Evolutionary conservation across 2,888 invertebrate species (phyloP), one percentile per base, ranked within the genome.

Genomic region (Mimachlamys varia): DNA sequence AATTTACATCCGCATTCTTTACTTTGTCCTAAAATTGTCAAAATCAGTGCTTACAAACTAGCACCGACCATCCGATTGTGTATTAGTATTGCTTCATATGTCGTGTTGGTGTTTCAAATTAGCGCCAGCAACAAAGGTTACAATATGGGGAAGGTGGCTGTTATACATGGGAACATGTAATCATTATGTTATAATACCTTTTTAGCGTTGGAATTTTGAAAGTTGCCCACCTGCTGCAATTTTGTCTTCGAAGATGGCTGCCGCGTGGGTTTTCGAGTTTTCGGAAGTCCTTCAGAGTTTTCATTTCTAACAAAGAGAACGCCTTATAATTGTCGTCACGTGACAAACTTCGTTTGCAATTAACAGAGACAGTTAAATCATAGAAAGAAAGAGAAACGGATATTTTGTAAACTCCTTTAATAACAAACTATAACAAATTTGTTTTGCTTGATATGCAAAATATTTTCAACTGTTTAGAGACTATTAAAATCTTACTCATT

Each of bases 231-330:
- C 76, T 76, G 76, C 76, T 76, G 76, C 76, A 76, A 76, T 76
- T 76, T 76, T 27, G 76, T 89, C 89, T 50, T 89, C 33, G 58
- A 90, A 90, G 27, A 90, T 90, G 90, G 90, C 90, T 55, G 87
- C 90, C 88, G 90, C 90, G 90, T 90, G 90, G 90, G 90, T 90
- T 49, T 55, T 88, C 76, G 33, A 76, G 10, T 76, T 76, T 76
- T 76, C 76, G 76, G 76, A 76, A 76, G 27, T 33, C 76, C 76
- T 76, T 76, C 33, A 33, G 76, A 76, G 76, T 76, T 76, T 76
- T 33, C 76, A 33, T 76, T 76, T 76, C 27, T 76, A 27, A 76
- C 76, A 76, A 76, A 76, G 76, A 76, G 22, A 76, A 76, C n/a
- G 44, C 44, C 44, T 44, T 44, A 7, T 7, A 62, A n/a, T n/a